phyloP scores from a whole-genome alignment of 2,888 invertebrate species.

The Megamerina dolium region DNA sequence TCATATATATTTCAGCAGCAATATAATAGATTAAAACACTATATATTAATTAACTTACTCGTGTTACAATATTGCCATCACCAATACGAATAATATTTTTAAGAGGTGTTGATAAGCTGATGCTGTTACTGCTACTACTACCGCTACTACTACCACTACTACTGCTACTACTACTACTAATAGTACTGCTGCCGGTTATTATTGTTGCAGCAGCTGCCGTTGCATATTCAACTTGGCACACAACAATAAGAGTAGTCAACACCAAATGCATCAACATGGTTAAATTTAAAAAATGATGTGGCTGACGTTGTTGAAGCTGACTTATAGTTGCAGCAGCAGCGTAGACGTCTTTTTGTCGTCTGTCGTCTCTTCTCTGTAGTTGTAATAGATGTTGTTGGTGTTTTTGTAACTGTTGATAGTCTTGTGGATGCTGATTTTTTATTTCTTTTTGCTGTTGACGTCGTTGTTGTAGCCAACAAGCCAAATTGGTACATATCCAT shows the following conservation, averaged over 20 bases:
- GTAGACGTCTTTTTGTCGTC: conserved; percentile 14
- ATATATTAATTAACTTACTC: conserved; percentile 34
- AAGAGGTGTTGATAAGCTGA: conserved; percentile 24
- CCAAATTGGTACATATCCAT: not conserved
- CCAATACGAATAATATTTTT: conserved; percentile 41
- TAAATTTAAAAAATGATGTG: too few relatives aligned
- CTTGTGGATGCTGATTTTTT: conserved; percentile 10
- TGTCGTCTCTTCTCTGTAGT: conserved; percentile 10
- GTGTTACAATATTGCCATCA: conserved; percentile 42
- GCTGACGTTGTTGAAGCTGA: conserved; percentile 1
- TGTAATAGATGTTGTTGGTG: conserved; percentile 11
- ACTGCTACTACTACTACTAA: conserved; percentile 17
- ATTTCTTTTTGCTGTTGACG: conserved; percentile 5
- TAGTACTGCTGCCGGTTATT: conserved; percentile 23
- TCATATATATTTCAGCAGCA: too few relatives aligned
- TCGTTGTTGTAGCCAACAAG: not conserved
- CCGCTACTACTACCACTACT: conserved; percentile 10
- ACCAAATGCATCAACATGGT: conserved; percentile 18
- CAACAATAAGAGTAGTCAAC: conserved; percentile 24
- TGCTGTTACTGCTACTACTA: conserved; percentile 16
- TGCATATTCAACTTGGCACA: conserved; percentile 28
- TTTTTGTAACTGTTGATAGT: conserved; percentile 14
- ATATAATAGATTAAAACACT: too few relatives aligned
- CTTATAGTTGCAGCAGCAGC: not conserved
- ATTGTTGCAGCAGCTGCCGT: conserved; percentile 14